Evolutionary conservation across 2,797 vertebrate genomes (phyloP).

Genomic region (Eleutherodactylus coqui): DNA sequence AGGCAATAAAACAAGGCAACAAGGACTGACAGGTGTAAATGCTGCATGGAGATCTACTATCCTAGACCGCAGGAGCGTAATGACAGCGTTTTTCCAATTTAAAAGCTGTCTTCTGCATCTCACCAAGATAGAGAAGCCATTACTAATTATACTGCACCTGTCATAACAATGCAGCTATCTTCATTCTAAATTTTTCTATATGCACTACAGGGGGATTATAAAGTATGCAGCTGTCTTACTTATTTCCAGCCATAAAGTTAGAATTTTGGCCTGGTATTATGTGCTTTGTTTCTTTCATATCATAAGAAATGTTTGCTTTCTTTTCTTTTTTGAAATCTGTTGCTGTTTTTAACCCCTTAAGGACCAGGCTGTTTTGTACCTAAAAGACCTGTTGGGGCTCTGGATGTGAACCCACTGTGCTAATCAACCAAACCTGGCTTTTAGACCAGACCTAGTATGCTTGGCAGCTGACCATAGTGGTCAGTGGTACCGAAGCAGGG

Average conservation of each 20-base stretch:
- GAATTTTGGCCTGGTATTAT: not conserved
- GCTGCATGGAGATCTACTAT: not conserved
- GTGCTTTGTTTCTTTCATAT: not conserved
- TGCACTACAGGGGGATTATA: not conserved
- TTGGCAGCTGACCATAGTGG: too few relatives aligned
- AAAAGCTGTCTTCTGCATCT: not conserved
- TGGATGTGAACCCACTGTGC: too few relatives aligned
- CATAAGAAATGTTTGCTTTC: too few relatives aligned
- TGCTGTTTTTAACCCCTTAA: too few relatives aligned
- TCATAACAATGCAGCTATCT: not conserved
- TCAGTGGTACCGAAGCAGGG: too few relatives aligned
- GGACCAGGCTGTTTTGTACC: too few relatives aligned
- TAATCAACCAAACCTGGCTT: too few relatives aligned
- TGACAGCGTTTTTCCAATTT: not conserved
- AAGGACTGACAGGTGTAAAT: not conserved
- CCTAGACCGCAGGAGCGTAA: not conserved
- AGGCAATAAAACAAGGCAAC: not conserved
- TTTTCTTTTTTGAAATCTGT: too few relatives aligned
- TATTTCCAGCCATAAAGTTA: not conserved
- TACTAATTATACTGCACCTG: not conserved
- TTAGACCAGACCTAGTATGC: too few relatives aligned
- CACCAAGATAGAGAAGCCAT: not conserved
- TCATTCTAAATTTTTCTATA: not conserved
- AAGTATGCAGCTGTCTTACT: not conserved
- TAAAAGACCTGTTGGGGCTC: too few relatives aligned